Evolutionary conservation across 2,113 vertebrate genomes (phyloP), one percentile per base, ranked within the genome.

Genomic region (Sinosuthora webbiana): DNA sequence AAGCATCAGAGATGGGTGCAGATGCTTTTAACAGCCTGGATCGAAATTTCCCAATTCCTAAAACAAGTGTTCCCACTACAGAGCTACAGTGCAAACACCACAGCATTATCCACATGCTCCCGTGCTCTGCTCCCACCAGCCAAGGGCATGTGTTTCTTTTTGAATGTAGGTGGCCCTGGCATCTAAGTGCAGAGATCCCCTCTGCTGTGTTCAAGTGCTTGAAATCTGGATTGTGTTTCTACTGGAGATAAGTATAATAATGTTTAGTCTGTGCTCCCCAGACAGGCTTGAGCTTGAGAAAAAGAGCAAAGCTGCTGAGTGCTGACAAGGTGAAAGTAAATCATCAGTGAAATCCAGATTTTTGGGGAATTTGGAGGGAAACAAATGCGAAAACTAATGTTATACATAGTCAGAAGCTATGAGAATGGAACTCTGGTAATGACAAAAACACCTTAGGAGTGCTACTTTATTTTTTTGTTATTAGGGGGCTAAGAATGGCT

Each of bases 261-360:
- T 87, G 56, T 89, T 94, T 92, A 92, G 83, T 92, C 86, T 94
- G 77, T 87, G 44, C 28, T 75, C 77, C 44, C 39, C 56, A 89
- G 77, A 52, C 73, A 83, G 68, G 19, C 47, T 77, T 78, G 47
- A 87, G 33, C 42, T n/a, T 67, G 55, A 74, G 60, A 71, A 84
- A 88, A 92, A 87, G 44, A 83, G 55, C 33, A 63, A 81, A 82
- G 39, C 25, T 0, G 1, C 45, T 68, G 77, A 64, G 27, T 49
- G 31, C 64, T 87, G 77, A 68, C 64, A 91, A 67, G 59, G 59
- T 62, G 39, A 74, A 74, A 59, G 55, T 69, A 73, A 56, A 70
- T 95, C 20, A 76, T 6, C 16, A 57, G 33, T 57, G 55, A 28
- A 81, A 83, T 39, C 19, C 39, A 80, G 30, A 47, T 68, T 80